Evolutionary conservation across 2,888 invertebrate genomes (phyloP), one percentile per base, ranked within the genome.

Genomic region (Linyphia triangularis): DNA sequence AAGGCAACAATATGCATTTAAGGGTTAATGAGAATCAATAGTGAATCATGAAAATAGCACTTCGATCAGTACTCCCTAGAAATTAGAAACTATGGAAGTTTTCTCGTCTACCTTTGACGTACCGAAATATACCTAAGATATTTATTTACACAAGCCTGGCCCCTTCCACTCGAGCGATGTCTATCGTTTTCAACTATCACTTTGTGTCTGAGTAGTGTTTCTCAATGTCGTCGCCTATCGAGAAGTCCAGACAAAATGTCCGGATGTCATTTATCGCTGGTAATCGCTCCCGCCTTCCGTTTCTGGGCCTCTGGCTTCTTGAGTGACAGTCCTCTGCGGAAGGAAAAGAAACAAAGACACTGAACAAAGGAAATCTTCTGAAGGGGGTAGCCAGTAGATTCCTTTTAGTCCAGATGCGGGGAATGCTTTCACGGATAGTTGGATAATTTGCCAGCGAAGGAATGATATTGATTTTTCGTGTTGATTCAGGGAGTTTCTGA

Each of bases 201-300:
- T n/a, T n/a, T n/a, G n/a, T n/a, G n/a, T n/a, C n/a, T n/a, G n/a
- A n/a, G n/a, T n/a, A 3, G 16, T n/a, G 30, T 67, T 67, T 67
- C 78, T 51, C 77, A 40, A 77, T 63, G 37, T 77, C 63, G 33
- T 79, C 78, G 28, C 67, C 78, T 65, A 67, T 79, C 78, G 78
- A 65, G 65, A 33, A 37, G 43, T 51, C 78, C 78, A 79, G 78
- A 79, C 43, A 51, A 65, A 79, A 67, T 30, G 78, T 26, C 78
- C 78, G 78, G 78, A 79, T 65, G 67, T 59, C 59, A 75, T 57
- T 75, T 75, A 75, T 75, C 73, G 59, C 33, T 77, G 40, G 61
- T 75, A 77, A 70, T 43, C 70, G 51, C 9, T 43, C 24, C 24
- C 63, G 37, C 16, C 26, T 77, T 77, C 77, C 77, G 77, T n/a